Evolutionary conservation across 1,140 invertebrate species (phyloP), one percentile per base, ranked within the genome.

Genomic region (Saccostrea glomerata): DNA sequence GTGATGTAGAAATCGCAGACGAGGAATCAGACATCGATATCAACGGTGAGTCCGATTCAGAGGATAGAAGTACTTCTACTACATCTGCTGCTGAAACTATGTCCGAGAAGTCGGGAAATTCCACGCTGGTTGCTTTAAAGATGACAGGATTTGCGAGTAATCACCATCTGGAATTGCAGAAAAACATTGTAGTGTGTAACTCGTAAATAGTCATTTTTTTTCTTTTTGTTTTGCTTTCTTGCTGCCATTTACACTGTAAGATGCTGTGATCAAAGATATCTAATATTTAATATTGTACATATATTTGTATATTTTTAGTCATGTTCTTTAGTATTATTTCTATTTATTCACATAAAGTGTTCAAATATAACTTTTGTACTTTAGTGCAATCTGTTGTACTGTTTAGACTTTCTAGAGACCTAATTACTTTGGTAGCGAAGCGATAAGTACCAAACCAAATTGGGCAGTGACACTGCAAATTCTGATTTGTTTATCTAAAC

Each of bases 301-400:
- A 30, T 60, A 15, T 73, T 6, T 73, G 25, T 73, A 73, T 73
- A 73, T 11, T 73, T 73, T 73, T 73, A 73, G 70, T 73, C 70
- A 60, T 30, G 30, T 30, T 9, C 23, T 73, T 30, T 73, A 9
- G 70, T 73, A 36, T 73, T 73, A 73, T 63, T 47, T 47, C 40
- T 63, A 63, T 73, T 73, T 73, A 73, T 73, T 73, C 70, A 73
- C 70, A 73, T 12, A 73, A 60, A 9, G 70, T 73, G 70, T 73
- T 73, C 70, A 73, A 13, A 30, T 30, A 12, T 15, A 73, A 36
- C 5, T 73, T 25, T 73, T 30, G 9, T 73, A 36, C 25, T 30
- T n/a, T 73, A 73, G 70, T 73, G 70, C 70, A 73, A 73, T 73
- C 36, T 30, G 70, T 25, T 73, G 6, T 70, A 70, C n/a, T 12